phyloP scores from a whole-genome alignment of 2,888 invertebrate genomes.

The Ametastegia equiseti region DNA sequence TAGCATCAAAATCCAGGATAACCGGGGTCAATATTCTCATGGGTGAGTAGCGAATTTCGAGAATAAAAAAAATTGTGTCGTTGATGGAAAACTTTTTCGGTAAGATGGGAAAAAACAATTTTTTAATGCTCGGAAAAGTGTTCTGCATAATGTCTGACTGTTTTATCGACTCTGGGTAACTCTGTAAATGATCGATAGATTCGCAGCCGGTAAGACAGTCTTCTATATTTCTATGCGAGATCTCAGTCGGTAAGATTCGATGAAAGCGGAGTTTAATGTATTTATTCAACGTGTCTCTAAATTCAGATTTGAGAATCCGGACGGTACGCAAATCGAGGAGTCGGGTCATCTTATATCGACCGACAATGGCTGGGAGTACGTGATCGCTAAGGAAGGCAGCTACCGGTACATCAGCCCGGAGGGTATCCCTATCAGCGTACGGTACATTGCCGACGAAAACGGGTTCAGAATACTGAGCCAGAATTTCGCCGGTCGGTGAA shows the following conservation, averaged over 20 bases:
- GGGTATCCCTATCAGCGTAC: conserved; percentile 62
- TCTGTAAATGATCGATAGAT: neutral
- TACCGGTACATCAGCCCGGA: conserved; percentile 68
- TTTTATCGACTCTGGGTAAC: neutral
- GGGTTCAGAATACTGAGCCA: conserved; percentile 60
- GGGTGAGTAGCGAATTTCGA: conserved; percentile 48
- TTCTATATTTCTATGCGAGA: neutral
- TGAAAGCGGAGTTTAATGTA: neutral
- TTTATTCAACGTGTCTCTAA: conserved; percentile 47
- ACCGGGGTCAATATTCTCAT: conserved; percentile 52
- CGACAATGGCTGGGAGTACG: conserved; percentile 68
- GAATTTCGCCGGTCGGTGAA: conserved; percentile 13
- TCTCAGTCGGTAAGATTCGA: neutral
- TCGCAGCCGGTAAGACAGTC: neutral
- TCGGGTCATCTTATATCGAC: conserved; percentile 65
- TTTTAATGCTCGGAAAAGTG: neutral
- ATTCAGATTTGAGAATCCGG: conserved; percentile 57
- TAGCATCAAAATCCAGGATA: conserved; percentile 49
- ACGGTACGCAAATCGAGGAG: conserved; percentile 64
- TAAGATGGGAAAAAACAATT: neutral
- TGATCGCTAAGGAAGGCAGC: conserved; percentile 65
- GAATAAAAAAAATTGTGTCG: too few species aligned
- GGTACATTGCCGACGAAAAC: conserved; percentile 68
- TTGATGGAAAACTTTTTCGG: neutral
- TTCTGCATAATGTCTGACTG: neutral